Conservation (phyloP, 2,113 vertebrate genomes). For the Oostethus manadensis region DNA sequence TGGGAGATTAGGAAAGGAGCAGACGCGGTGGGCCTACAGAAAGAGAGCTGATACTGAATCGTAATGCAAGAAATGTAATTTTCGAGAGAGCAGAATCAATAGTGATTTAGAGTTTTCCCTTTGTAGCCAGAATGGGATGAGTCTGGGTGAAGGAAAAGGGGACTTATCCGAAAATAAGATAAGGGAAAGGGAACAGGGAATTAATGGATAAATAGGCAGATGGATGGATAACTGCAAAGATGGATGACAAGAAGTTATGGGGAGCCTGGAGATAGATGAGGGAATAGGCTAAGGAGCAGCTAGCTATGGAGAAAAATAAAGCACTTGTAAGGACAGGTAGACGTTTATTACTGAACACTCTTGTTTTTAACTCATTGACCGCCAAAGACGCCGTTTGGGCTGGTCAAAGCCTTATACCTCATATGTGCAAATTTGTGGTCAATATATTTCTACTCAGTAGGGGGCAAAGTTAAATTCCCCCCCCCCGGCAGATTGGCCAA, state of each 20-base stretch:
- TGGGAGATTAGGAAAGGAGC: constrained; percentile 41
- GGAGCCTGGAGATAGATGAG: constrained; percentile 4
- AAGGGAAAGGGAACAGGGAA: constrained; percentile 14
- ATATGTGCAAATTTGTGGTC: too few relatives aligned
- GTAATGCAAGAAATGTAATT: constrained; percentile 56
- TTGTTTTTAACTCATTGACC: too few relatives aligned
- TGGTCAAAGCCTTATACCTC: too few relatives aligned
- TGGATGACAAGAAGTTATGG: constrained; percentile 37
- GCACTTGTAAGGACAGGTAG: constrained; percentile 4
- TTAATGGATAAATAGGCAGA: constrained; percentile 33
- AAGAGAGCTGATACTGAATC: constrained; percentile 38
- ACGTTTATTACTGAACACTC: neutral
- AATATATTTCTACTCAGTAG: too few relatives aligned
- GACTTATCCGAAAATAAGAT: constrained; percentile 36
- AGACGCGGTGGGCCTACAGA: constrained; percentile 34
- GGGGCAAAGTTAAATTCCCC: too few relatives aligned
- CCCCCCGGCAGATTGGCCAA: too few relatives aligned
- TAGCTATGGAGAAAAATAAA: neutral
- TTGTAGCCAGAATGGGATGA: constrained; percentile 38
- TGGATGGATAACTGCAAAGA: constrained; percentile 35
- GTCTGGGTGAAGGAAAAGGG: constrained; percentile 11
- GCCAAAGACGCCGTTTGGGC: too few relatives aligned
- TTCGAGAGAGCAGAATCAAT: constrained; percentile 62
- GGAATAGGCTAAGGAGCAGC: neutral
- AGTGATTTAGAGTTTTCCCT: constrained; percentile 58